Evolutionary conservation across 2,797 vertebrate species (phyloP).

Genomic region (Acanthornis magna): DNA sequence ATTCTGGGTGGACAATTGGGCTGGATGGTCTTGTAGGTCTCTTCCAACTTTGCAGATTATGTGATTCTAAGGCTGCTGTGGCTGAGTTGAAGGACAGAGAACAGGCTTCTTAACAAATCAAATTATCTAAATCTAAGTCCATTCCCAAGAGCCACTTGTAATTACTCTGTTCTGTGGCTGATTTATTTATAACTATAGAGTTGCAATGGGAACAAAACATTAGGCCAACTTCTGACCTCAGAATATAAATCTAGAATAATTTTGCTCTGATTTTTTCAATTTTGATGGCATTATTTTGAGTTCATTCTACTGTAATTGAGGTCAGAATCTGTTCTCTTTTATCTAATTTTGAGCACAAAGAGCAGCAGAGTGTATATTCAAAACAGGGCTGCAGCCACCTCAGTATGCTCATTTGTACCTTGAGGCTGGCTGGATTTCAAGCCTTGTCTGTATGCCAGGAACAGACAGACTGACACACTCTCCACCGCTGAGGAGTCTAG

Average conservation of each 20-base stretch:
- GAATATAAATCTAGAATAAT: neutral
- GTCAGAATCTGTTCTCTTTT: neutral
- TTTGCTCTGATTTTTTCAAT: neutral
- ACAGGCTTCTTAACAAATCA: constrained; percentile 14
- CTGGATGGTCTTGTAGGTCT: neutral
- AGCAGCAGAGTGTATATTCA: neutral
- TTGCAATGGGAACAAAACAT: constrained; percentile 38
- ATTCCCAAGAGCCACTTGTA: neutral
- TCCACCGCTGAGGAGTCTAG: neutral
- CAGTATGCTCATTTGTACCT: neutral
- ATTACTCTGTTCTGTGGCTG: neutral
- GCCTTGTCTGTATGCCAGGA: neutral
- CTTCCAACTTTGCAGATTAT: neutral
- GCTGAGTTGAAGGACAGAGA: constrained; percentile 1
- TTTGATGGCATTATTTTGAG: neutral
- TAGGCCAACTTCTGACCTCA: neutral
- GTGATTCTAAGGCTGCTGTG: neutral
- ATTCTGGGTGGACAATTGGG: neutral
- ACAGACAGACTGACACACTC: neutral
- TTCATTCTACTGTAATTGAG: neutral
- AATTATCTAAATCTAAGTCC: constrained; percentile 21
- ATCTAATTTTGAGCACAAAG: neutral
- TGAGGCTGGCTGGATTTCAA: neutral
- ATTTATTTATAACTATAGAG: constrained; percentile 37
- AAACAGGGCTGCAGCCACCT: neutral